Evolutionary conservation across 2,113 vertebrate species (phyloP).

Genomic region (Alethe diademata): DNA sequence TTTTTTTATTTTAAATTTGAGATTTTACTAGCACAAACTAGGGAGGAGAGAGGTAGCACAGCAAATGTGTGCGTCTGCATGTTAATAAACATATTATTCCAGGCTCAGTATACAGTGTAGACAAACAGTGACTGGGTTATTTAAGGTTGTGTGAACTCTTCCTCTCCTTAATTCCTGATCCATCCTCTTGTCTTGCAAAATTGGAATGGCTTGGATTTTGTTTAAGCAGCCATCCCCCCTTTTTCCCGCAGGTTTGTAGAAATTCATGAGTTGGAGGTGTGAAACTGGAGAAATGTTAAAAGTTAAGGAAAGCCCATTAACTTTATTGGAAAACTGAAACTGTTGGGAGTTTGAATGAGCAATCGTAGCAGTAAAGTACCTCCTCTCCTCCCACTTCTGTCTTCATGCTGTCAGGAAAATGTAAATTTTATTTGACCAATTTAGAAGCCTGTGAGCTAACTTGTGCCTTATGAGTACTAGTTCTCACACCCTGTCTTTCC

Average conservation of each 20-base stretch:
- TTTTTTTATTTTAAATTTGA: too few relatives aligned
- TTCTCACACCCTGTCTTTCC: neutral
- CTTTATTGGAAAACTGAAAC: neutral
- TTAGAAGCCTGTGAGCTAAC: neutral
- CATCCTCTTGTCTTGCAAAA: neutral
- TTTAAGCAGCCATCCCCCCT: neutral
- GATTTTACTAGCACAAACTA: neutral
- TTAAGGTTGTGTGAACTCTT: neutral
- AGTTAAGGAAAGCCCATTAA: neutral
- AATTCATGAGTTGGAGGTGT: neutral
- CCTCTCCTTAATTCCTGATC: neutral
- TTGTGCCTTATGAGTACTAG: neutral
- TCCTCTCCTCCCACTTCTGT: neutral
- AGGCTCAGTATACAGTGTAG: rapidly evolving
- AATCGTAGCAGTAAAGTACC: neutral
- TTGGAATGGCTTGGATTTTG: neutral
- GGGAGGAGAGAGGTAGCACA: neutral
- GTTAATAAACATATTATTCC: rapidly evolving
- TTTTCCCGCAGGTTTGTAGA: neutral
- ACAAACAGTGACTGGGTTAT: rapidly evolving
- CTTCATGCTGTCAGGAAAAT: neutral
- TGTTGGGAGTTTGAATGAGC: neutral
- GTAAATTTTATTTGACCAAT: neutral
- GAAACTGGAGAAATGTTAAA: neutral
- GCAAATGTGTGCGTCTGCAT: rapidly evolving